Percentiles rank a stretch among this genome's conserved stretches.
Evolutionary conservation across 2,888 invertebrate species (phyloP).

Genomic region (Trissolcus brochymenae): DNA sequence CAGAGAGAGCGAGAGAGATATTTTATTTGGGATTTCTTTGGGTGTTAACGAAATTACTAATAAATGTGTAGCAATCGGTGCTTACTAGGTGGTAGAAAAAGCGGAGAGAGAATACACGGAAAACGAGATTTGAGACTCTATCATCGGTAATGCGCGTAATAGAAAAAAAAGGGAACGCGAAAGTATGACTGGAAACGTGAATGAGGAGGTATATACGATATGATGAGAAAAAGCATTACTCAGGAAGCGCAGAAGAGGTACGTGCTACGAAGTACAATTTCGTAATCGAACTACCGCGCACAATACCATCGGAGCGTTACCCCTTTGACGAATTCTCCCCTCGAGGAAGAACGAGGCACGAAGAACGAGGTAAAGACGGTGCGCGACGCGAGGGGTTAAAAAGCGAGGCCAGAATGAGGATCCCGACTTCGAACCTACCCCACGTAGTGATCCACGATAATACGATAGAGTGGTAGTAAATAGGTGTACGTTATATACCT

Average conservation of each 20-base stretch:
- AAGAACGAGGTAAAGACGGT: constrained; percentile 17
- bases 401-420: constrained; percentile 17
- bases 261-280: constrained; percentile 68
- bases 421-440: constrained; percentile 53
- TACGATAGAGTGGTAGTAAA: constrained; percentile 65
- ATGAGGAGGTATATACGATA: constrained; percentile 43
- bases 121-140: constrained; percentile 50
- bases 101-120: constrained; percentile 33
- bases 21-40: constrained; percentile 9
- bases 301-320: constrained; percentile 45
- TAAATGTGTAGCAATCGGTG: constrained; percentile 24
- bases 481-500: constrained; percentile 65
- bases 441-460: constrained; percentile 62
- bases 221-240: constrained; percentile 53
- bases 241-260: constrained; percentile 58
- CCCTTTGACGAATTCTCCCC: constrained; percentile 64
- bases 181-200: constrained; percentile 36
- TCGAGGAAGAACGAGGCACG: constrained; percentile 35
- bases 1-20: too few species aligned
- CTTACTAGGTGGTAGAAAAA: constrained; percentile 21
- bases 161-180: constrained; percentile 24
- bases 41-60: constrained; percentile 21
- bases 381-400: constrained; percentile 13
- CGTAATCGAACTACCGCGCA: constrained; percentile 60
- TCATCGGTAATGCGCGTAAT: constrained; percentile 47